Evolutionary conservation across 2,888 invertebrate genomes (phyloP).

Genomic region (Papilio elwesi): DNA sequence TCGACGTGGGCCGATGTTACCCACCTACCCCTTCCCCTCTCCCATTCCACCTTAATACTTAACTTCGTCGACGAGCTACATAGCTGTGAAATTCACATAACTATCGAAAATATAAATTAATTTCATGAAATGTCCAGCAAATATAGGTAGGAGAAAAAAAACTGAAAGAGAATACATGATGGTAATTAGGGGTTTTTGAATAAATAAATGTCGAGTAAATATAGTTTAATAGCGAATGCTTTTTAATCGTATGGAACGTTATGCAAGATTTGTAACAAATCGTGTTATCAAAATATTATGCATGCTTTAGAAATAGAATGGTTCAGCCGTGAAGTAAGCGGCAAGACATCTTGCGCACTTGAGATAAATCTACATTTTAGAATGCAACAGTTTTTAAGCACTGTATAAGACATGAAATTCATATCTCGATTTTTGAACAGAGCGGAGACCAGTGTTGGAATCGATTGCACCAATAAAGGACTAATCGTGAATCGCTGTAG

Average conservation of each 20-base stretch:
- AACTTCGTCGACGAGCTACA: too few relatives aligned
- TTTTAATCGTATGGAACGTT: conserved; percentile 21
- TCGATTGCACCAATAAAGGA: conserved; percentile 33
- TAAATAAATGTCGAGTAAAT: conserved; percentile 6
- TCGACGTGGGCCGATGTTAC: conserved; percentile 58
- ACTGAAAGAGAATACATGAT: too few relatives aligned
- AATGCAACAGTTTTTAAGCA: not conserved
- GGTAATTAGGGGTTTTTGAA: too few relatives aligned
- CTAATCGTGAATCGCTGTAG: conserved; percentile 42
- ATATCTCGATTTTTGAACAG: not conserved
- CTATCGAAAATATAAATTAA: too few relatives aligned
- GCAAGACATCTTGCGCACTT: not conserved
- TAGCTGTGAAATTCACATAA: too few relatives aligned
- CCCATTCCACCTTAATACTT: not conserved
- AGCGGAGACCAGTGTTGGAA: not conserved
- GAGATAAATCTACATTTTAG: not conserved
- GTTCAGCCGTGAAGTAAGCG: not conserved
- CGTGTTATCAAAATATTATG: conserved; percentile 36
- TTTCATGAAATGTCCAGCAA: too few relatives aligned
- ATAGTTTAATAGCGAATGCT: conserved; percentile 15
- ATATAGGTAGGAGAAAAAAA: too few relatives aligned
- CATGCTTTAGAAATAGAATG: conserved; percentile 18
- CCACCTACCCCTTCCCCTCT: conserved; percentile 38
- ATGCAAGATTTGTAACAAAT: conserved; percentile 25
- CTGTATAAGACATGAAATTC: not conserved